Evolutionary conservation across 2,888 invertebrate genomes (phyloP), one percentile per base, ranked within the genome.

Genomic region (Melipona beecheii): DNA sequence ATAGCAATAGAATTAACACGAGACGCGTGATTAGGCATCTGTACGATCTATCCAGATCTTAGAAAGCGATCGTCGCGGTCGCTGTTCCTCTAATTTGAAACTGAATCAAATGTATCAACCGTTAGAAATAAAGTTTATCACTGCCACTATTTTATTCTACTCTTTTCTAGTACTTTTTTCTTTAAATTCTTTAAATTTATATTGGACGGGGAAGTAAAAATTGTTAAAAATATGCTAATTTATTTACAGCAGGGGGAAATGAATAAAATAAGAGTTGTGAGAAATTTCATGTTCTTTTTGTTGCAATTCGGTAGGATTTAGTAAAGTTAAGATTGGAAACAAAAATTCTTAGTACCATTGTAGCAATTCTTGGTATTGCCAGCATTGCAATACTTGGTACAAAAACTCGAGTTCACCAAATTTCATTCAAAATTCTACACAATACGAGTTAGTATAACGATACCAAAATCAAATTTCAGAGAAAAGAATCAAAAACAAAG

Each of bases 1-100:
- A 78, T 84, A 83, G 49, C 31, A 24, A 82, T 75, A 75, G 83
- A 75, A 83, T 83, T 75, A 83, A 75, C 68, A 54, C 21, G n/a
- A 49, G 21, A 21, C 15, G 27, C 17, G 27, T 21, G 65, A 65
- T 50, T 36, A 50, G 49, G n/a, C 24, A 24, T 54, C 56, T 49
- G 43, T n/a, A 36, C 4, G 70, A 2, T 50, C n/a, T 56, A 27
- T 43, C 49, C 11, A 52, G 60, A 60, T 68, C n/a, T 31, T 31
- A 19, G 31, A 81, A 81, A 81, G 21, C 54, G 13, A 54, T 43
- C 21, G 21, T 9, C 74, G 21, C 17, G 11, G 17, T 5, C 11
- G 36, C 52, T 27, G 6, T 60, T 43, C 19, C 72, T 21, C 4
- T 9, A 5, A 36, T 24, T 36, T 31, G 71, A 70, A 50, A 75